Evolutionary conservation across 2,797 vertebrate species (phyloP), one percentile per base, ranked within the genome.

Genomic region (Eupleurogrammus muticus): DNA sequence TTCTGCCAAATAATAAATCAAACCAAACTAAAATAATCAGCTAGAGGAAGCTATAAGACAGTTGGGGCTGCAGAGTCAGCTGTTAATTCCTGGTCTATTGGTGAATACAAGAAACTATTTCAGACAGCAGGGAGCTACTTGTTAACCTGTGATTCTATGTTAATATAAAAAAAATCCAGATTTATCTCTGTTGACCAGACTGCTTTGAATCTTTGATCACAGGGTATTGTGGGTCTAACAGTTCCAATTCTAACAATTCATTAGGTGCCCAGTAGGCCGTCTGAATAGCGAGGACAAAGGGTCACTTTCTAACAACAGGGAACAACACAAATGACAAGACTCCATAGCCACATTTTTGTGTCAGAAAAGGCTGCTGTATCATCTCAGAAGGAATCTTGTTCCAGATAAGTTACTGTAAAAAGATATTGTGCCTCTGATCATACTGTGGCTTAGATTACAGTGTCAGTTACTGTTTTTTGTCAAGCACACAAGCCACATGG

Each of bases 181-280:
- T 57, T 68, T 36, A 70, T 70, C 72, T 68, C 9, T 36, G 42
- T 48, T 68, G 49, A 32, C 9, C 61, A 40, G 32, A 36, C 47
- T 54, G 51, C 61, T 46, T 63, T 38, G 2, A 47, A 47, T 65
- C 28, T 11, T 36, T 57, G 3, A 19, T 51, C 14, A 9, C 9
- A 59, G 63, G 51, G 63, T 32, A 34, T 8, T 36, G 40, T 59
- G 61, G 40, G 73, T 61, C 63, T 57, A 62, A 58, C 34, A 38
- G 54, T 64, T 82, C 74, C 73, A 69, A 67, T 66, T n/a, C n/a
- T n/a, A 66, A 60, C 53, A 70, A 63, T 70, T 74, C 46, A 77
- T 21, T 48, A 63, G 51, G 47, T 3, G 52, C 48, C 79, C 1
- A 4, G 40, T 9, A 68, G 68, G 66, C 63, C 9, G 63, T 81